Evolutionary conservation across 2,113 vertebrate genomes (phyloP), one percentile per base, ranked within the genome.

Genomic region (Coreoperca whiteheadi): DNA sequence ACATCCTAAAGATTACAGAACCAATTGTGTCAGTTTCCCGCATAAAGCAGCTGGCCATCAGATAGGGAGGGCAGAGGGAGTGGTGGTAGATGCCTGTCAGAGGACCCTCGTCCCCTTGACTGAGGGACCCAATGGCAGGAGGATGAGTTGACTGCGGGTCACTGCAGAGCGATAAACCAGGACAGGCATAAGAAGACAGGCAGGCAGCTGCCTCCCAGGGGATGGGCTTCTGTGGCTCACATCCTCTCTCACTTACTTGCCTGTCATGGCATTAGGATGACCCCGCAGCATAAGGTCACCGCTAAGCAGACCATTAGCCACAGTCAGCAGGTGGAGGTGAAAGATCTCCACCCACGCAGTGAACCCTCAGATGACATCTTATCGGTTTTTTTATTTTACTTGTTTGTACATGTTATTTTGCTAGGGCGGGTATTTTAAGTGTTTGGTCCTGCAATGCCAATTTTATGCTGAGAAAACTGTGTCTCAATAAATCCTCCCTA

Each of bases 291-390:
- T 50, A 82, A 79, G 90, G 87, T 90, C 81, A 70, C 59, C 48
- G 71, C 77, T 84, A 91, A 92, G 89, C 77, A 93, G 72, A 82
- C 88, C 88, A 93, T 92, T 92, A 92, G 81, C 90, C 83, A 85
- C 88, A 87, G 84, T 89, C 85, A 71, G 71, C 71, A 76, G 78
- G 66, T 79, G 60, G 83, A 90, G 89, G 88, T 89, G 87, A 89
- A 81, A 90, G 74, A 85, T 87, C 76, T 88, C 81, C 82, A 71
- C 83, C 78, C 87, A 81, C 87, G 79, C 74, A 57, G 75, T 68
- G 79, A 88, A 74, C 50, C 71, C 70, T 83, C 25, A 77, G 68
- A 86, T 80, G 77, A 83, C 48, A 77, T 66, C 25, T 77, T 83
- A 84, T 57, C 39, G 43, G 20, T 53, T 77, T 72, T 85, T 57